Base-by-base conservation (phyloP, 2,797 vertebrate species). In the Danio choprae region DNA sequence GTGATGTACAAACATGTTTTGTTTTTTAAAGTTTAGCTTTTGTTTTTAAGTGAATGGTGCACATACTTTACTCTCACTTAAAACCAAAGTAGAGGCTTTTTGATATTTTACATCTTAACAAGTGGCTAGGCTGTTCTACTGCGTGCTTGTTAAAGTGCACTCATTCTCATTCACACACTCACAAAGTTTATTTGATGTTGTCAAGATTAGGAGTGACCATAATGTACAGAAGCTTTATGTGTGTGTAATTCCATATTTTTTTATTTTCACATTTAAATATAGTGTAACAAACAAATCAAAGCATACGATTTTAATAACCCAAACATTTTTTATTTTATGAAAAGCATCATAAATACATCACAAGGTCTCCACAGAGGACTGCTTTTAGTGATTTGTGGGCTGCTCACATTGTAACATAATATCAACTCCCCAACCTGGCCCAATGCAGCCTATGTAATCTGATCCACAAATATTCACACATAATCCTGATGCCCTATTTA, bases 401-500 rank as follows among this genome's bases (percentile, higher is more conserved):
- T 80, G 56, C 63, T 70, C 43, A 29, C 60, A 73, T 68, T 83
- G 74, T 77, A 80, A 80, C 60, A 73, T 80, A 80, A 80, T 73
- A 72, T 78, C 78, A 64, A 65, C 78, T 73, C 69, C 29, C 60
- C 69, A 73, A 80, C 69, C 78, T 73, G 69, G 20, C 40, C 69
- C 69, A 48, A 48, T 72, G 59, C 69, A 73, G 78, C 78, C 78
- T 77, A 81, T 67, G 51, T 69, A 69, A 20, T 59, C 75, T 81
- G 73, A 84, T 84, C 79, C 79, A 82, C 83, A 80, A 85, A 85
- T 83, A 79, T 84, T 78, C 80, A 48, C 76, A 74, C 73, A 83
- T 85, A 84, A 86, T 86, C 78, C 71, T 74, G 58, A 86, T 84
- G 77, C 82, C 71, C 67, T 77, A 83, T 80, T 85, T 80, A 79